phyloP scores from a whole-genome alignment of 92 coral and sea anemone genomes.

The Parazoanthus darwini region DNA sequence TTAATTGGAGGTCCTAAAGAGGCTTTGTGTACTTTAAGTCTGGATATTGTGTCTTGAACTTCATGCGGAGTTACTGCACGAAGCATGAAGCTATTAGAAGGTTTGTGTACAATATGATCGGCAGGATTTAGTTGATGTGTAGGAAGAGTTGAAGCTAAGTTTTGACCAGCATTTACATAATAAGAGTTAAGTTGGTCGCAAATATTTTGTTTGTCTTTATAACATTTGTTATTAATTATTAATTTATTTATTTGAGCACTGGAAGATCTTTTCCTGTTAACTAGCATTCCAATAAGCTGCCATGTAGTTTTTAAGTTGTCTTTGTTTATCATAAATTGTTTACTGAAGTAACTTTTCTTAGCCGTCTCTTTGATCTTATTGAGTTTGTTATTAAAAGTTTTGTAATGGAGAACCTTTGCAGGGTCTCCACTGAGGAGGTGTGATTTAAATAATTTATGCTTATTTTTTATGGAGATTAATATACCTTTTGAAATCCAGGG shows the following conservation, averaged over 20 bases:
- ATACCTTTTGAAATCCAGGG: constrained; percentile 46
- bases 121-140: not conserved
- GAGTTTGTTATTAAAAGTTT: constrained; percentile 43
- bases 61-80: not conserved
- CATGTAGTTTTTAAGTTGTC: constrained; percentile 39
- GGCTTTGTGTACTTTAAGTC: constrained; percentile 5
- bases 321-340: constrained; percentile 32
- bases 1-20: constrained; percentile 4
- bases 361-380: constrained; percentile 11
- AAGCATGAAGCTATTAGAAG: not conserved
- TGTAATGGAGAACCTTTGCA: constrained; percentile 30
- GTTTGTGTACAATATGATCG: not conserved
- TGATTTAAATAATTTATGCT: constrained; percentile 42
- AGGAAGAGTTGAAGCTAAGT: constrained; percentile 16
- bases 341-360: constrained; percentile 11
- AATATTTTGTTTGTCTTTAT: constrained; percentile 14
- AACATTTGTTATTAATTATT: constrained; percentile 15
- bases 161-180: constrained; percentile 23
- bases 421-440: constrained; percentile 40
- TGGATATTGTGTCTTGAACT: constrained; percentile 11
- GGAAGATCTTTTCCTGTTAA: constrained; percentile 18
- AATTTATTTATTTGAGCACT: constrained; percentile 14
- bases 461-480: constrained; percentile 40
- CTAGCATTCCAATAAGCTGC: constrained; percentile 31
- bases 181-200: constrained; percentile 14